phyloP scores from a whole-genome alignment of 2,113 vertebrate species.

The Upupa epops region DNA sequence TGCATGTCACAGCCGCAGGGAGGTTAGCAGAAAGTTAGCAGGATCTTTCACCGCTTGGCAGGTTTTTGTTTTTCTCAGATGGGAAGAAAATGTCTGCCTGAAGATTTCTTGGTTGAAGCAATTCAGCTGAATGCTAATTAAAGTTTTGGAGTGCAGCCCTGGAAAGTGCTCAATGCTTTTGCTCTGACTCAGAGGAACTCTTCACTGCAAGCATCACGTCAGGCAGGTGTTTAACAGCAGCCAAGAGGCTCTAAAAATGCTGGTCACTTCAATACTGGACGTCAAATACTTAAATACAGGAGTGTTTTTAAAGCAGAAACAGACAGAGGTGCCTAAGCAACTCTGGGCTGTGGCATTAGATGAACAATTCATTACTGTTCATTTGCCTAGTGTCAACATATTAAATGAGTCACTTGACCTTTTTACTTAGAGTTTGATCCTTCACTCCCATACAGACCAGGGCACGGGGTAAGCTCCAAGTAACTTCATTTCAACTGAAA shows the following conservation, averaged over 20 bases:
- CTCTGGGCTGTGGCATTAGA: not conserved
- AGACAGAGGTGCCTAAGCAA: not conserved
- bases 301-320: not conserved
- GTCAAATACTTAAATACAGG: too few species aligned
- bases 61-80: not conserved
- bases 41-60: not conserved
- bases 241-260: not conserved
- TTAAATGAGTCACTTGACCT: not conserved
- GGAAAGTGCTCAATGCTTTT: not conserved
- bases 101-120: not conserved
- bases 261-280: too few species aligned
- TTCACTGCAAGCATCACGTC: not conserved
- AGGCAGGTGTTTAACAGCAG: not conserved
- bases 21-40: not conserved
- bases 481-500: not conserved
- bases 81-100: not conserved
- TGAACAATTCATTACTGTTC: not conserved
- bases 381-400: not conserved
- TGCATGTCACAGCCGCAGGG: not conserved
- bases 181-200: not conserved
- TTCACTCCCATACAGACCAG: not conserved
- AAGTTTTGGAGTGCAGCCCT: not conserved
- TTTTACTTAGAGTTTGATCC: not conserved
- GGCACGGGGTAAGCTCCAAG: not conserved
- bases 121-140: not conserved